phyloP scores from a whole-genome alignment of 2,888 invertebrate genomes.

The Holacanthella duospinosa region DNA sequence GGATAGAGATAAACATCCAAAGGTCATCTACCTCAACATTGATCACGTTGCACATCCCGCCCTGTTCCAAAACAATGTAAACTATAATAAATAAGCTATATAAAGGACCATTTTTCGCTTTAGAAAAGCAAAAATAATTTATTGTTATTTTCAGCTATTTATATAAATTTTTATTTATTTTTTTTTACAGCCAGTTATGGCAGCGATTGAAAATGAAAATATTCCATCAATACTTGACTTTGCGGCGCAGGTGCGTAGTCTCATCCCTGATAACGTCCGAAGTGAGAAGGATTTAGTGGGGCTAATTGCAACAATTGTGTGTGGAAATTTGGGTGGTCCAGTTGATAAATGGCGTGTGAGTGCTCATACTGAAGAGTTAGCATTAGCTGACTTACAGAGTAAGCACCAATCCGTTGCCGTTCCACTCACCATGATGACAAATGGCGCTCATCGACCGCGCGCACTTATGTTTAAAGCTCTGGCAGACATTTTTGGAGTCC shows the following conservation, averaged over 20 bases:
- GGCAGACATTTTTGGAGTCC: constrained; percentile 54
- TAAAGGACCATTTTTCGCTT: no score
- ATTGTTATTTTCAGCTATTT: no score
- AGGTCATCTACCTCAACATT: constrained; percentile 18
- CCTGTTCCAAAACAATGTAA: not conserved
- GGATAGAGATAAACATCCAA: constrained; percentile 3
- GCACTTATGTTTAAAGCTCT: constrained; percentile 55
- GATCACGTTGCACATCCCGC: not conserved
- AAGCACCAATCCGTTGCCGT: constrained; percentile 23
- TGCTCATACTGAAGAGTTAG: constrained; percentile 27
- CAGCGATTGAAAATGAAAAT: not conserved
- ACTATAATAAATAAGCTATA: not conserved
- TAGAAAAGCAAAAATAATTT: no score
- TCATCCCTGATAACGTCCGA: constrained; percentile 9
- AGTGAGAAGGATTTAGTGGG: constrained; percentile 24
- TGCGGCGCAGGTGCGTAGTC: constrained; percentile 5
- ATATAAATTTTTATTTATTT: not conserved
- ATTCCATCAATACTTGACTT: constrained; percentile 2
- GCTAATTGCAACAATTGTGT: constrained; percentile 23
- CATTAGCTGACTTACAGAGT: constrained; percentile 28
- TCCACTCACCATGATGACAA: constrained; percentile 26
- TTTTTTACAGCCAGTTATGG: constrained; percentile 8
- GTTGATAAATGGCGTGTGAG: constrained; percentile 27
- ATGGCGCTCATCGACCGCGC: constrained; percentile 40
- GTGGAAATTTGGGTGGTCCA: constrained; percentile 25